These are phyloP conservation scores for Umimayanthus chanpuru DNA, from an alignment of 92 coral and sea anemone species.

Conservation along the genomic window DNA sequence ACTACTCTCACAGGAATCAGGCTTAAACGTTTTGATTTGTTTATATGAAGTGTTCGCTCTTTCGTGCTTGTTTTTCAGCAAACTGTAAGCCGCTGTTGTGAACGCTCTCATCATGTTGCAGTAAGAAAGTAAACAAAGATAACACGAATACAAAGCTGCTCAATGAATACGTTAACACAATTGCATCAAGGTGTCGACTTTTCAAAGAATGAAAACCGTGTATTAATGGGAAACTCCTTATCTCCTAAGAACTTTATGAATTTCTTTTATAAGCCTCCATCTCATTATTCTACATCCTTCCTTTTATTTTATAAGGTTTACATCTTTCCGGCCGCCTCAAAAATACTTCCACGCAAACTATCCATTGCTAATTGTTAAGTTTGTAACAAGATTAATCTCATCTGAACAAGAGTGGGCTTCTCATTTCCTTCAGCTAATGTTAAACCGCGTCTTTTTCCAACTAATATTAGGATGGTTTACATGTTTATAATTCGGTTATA, in stretches of 20 bases:
- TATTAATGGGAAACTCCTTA: no score
- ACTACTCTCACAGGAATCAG: neutral
- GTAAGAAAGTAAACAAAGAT: neutral
- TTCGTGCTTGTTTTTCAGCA: neutral
- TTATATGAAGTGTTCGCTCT: neutral
- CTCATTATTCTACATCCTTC: neutral
- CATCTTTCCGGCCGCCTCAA: neutral
- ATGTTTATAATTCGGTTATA: neutral
- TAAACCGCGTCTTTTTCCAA: neutral
- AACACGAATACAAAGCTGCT: neutral
- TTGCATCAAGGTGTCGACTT: no score
- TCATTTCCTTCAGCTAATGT: neutral
- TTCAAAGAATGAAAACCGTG: no score
- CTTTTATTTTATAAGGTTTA: neutral
- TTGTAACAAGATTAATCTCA: neutral
- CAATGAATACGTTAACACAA: neutral
- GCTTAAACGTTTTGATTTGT: neutral
- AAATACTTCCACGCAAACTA: neutral
- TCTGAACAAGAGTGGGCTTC: neutral
- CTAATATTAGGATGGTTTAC: neutral
- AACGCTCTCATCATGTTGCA: neutral
- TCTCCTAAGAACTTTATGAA: neutral
- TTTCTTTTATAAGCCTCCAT: neutral
- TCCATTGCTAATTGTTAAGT: neutral
- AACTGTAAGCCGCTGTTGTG: neutral